A percentile compares a stretch with the other conserved stretches of the same genome.
These are phyloP conservation scores for Aphelinus certus DNA, from an alignment of 1,140 invertebrate species.

Conservation along the genomic window DNA sequence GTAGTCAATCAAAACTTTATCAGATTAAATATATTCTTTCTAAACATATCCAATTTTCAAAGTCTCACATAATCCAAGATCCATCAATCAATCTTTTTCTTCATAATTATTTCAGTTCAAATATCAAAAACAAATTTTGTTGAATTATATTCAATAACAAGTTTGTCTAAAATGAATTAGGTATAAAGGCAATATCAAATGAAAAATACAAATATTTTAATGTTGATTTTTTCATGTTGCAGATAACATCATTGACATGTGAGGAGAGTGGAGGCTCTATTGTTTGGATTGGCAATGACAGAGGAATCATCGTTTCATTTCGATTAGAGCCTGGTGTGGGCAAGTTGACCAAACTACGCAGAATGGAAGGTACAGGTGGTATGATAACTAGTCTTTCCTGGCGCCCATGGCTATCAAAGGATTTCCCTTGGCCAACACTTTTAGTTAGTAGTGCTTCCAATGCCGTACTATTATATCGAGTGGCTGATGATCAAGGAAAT, in stretches of 20 bases:
- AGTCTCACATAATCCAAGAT: constrained; percentile 3
- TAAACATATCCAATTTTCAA: not conserved
- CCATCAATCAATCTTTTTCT: not conserved
- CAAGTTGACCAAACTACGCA: constrained; percentile 76
- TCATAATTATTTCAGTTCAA: not conserved
- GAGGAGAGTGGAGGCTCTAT: constrained; percentile 75
- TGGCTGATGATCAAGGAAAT: constrained; percentile 56
- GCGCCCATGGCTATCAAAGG: constrained; percentile 83
- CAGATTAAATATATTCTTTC: not conserved
- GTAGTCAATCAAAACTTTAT: constrained; percentile 57
- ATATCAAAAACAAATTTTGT: not conserved
- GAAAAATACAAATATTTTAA: not conserved
- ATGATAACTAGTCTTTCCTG: constrained; percentile 81
- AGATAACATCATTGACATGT: constrained; percentile 75
- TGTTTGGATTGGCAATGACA: constrained; percentile 86
- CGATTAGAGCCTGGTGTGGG: constrained; percentile 74
- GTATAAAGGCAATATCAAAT: not conserved
- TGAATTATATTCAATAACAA: not conserved
- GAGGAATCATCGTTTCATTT: constrained; percentile 68
- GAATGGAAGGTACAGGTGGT: constrained; percentile 70
- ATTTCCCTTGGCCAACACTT: constrained; percentile 79
- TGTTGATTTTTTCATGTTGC: constrained; percentile 18
- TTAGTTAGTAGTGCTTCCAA: constrained; percentile 83
- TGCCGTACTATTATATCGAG: constrained; percentile 72
- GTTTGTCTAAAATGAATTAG: not conserved